These are phyloP conservation scores for Tribolium castaneum DNA, from an alignment of 1,140 invertebrate species.

Conservation along the genomic window DNA sequence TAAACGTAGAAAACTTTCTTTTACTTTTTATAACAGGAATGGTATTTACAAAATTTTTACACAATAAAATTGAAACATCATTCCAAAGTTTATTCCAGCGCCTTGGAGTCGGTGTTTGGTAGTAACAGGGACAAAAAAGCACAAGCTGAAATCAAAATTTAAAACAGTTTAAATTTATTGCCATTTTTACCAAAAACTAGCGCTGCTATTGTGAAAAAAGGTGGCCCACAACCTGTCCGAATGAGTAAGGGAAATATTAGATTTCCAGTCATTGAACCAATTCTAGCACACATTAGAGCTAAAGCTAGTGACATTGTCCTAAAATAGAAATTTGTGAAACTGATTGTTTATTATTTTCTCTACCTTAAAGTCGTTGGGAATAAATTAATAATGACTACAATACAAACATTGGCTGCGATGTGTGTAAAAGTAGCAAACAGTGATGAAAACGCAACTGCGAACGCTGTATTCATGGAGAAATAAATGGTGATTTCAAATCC, in stretches of 20 bases:
- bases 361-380: slow-evolving; percentile 59
- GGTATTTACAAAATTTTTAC: too few species aligned
- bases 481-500: slow-evolving; percentile 46
- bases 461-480: slow-evolving; percentile 48
- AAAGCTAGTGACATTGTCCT: slow-evolving; percentile 54
- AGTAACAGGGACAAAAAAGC: neutral
- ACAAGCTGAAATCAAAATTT: slow-evolving; percentile 34
- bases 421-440: slow-evolving; percentile 48
- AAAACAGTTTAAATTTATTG: neutral
- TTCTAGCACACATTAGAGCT: slow-evolving; percentile 54
- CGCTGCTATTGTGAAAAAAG: slow-evolving; percentile 54
- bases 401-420: slow-evolving; percentile 52
- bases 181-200: neutral
- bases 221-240: slow-evolving; percentile 54
- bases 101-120: slow-evolving; percentile 45
- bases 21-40: too few species aligned
- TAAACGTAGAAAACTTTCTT: too few species aligned
- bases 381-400: slow-evolving; percentile 55
- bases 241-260: slow-evolving; percentile 56
- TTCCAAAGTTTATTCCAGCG: neutral
- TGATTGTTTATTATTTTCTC: neutral
- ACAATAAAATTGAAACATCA: too few species aligned
- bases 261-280: slow-evolving; percentile 57
- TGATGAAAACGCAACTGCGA: slow-evolving; percentile 44
- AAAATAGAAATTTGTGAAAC: neutral